Conservation (phyloP, 2,113 vertebrate species). For the Crocuta crocuta region DNA sequence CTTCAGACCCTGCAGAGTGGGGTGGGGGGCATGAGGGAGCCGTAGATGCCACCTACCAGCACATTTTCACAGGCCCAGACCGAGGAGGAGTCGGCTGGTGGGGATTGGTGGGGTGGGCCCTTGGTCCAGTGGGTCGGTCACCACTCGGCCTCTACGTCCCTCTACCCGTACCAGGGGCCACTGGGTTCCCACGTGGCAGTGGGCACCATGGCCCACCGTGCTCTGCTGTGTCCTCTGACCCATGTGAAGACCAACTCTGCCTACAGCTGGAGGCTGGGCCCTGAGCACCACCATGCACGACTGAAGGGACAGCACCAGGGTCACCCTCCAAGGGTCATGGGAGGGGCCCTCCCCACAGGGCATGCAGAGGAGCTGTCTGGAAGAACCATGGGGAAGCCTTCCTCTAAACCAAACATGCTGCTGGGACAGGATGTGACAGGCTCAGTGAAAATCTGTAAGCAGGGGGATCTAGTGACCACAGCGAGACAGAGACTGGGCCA, state of each 20-base stretch:
- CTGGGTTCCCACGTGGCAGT: accelerated
- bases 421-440: accelerated
- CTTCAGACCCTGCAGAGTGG: constrained; percentile 93
- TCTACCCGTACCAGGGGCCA: accelerated
- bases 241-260: background rate
- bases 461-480: accelerated
- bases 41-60: accelerated
- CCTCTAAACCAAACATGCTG: background rate
- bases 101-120: too few relatives aligned
- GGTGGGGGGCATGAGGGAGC: background rate
- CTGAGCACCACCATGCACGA: background rate
- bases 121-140: accelerated
- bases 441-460: background rate
- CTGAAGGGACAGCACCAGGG: accelerated
- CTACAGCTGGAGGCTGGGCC: background rate
- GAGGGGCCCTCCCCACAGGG: too few relatives aligned
- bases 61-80: accelerated
- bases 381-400: background rate
- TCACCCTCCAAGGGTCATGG: accelerated
- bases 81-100: background rate
- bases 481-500: accelerated
- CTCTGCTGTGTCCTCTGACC: background rate
- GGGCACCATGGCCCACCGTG: accelerated
- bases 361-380: background rate
- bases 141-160: background rate